Evolutionary conservation across 1,140 invertebrate species (phyloP), one percentile per base, ranked within the genome.

Genomic region (Anoplolepis gracilipes): DNA sequence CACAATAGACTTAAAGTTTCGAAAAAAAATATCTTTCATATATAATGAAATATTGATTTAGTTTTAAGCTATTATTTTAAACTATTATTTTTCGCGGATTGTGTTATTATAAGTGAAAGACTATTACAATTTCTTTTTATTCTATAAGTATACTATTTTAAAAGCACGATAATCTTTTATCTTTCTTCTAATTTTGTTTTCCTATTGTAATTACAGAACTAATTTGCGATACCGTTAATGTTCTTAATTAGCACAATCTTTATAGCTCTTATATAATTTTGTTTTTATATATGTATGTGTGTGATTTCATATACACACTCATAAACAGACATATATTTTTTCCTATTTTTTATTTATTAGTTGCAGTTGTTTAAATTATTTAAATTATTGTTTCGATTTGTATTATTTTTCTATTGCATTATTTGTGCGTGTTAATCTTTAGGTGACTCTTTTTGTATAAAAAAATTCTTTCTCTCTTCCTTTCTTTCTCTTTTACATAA

Each of bases 1-100:
- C 19, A 42, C n/a, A 42, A 42, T 22, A 72, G 4, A n/a, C 6
- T 49, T 49, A 19, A 49, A 49, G 4, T 5, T 16, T 49, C 22
- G 8, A 30, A 81, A 82, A n/a, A 57, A 81, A 42, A n/a, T n/a
- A n/a, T n/a, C n/a, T 7, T 49, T 13, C 1, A 49, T 36, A 33
- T 28, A 70, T 0, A 57, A 81, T 57, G 53, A 81, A 39, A 69
- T 36, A 19, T 57, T 75, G 64, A 64, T 64, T 49, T 59, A 59
- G 25, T 57, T n/a, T n/a, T n/a, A n/a, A n/a, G 61, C 8, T 28
- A n/a, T 61, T 1, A 42, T n/a, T n/a, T n/a, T 19, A 1, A 49
- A n/a, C n/a, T n/a, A n/a, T n/a, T 16, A 19, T 49, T 49, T 49
- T 4, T 19, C 16, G 5, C 1, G 42, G 4, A 1, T 49, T 49